Conservation (phyloP, 2,797 vertebrate genomes). For the Podargus strigoides region DNA sequence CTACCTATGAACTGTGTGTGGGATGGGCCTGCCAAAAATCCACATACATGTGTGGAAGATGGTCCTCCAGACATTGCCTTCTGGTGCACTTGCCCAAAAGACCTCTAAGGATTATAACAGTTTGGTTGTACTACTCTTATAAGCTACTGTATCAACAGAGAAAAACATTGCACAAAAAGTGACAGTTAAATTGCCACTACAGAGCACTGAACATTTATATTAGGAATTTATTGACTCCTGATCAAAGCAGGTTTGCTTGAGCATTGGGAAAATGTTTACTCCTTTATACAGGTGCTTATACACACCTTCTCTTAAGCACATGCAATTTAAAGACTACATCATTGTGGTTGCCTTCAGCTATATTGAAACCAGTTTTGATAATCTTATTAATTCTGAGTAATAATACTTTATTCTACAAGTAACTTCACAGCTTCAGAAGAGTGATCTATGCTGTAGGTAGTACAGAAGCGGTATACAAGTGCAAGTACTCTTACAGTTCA, state of each 20-base stretch:
- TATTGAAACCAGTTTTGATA: neutral
- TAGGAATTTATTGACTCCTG: neutral
- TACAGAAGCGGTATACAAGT: neutral
- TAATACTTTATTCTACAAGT: neutral
- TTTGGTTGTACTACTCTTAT: conserved; percentile 21
- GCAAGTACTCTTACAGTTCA: neutral
- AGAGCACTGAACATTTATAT: neutral
- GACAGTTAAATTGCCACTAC: neutral
- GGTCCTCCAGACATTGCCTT: neutral
- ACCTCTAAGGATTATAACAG: neutral
- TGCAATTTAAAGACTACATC: neutral
- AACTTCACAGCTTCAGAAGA: neutral
- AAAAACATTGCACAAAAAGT: neutral
- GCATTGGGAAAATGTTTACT: neutral
- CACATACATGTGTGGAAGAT: rapidly evolving
- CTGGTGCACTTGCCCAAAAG: neutral
- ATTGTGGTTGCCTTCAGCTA: neutral
- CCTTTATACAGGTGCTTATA: neutral
- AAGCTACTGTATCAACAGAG: neutral
- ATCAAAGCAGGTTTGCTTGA: neutral
- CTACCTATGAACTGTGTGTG: neutral
- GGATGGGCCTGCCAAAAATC: neutral
- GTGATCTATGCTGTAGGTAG: neutral
- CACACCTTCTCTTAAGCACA: neutral
- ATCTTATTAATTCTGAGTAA: neutral